Percentiles rank a stretch among this genome's conserved stretches.
Conservation (phyloP, 2,888 invertebrate genomes). For the Tortrix viridana region DNA sequence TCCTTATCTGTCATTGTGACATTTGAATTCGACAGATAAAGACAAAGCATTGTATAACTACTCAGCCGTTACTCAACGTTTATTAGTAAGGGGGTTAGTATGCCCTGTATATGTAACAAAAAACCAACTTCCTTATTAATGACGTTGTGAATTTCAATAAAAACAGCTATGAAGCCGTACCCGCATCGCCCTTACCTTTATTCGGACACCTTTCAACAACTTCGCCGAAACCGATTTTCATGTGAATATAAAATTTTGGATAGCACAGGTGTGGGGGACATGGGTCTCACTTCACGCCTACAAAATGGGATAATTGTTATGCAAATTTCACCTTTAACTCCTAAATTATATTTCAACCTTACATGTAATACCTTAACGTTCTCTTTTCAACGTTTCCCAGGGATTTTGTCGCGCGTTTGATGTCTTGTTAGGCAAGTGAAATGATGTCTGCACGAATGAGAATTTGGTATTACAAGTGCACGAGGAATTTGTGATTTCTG, state of each 20-base stretch:
- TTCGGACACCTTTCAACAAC: not conserved
- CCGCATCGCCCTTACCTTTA: not conserved
- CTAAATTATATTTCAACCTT: constrained; percentile 9
- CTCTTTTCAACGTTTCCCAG: not conserved
- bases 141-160: not conserved
- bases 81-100: no score
- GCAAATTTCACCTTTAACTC: constrained; percentile 16
- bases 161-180: not conserved
- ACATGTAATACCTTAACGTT: not conserved
- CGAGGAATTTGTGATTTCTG: constrained; percentile 14
- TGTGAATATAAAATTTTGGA: constrained; percentile 1
- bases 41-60: no score
- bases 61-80: no score
- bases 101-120: not conserved
- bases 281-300: constrained; percentile 29
- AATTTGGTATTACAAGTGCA: constrained; percentile 26
- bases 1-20: no score
- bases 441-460: constrained; percentile 33
- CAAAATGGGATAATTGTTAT: constrained; percentile 33
- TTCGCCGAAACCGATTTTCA: constrained; percentile 1
- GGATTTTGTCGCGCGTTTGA: constrained; percentile 16
- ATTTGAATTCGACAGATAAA: no score
- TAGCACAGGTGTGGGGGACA: constrained; percentile 29
- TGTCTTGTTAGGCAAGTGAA: constrained; percentile 31
- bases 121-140: not conserved